Evolutionary conservation across 2,888 invertebrate genomes (phyloP).

Genomic region (Pristionchus exspectatus): DNA sequence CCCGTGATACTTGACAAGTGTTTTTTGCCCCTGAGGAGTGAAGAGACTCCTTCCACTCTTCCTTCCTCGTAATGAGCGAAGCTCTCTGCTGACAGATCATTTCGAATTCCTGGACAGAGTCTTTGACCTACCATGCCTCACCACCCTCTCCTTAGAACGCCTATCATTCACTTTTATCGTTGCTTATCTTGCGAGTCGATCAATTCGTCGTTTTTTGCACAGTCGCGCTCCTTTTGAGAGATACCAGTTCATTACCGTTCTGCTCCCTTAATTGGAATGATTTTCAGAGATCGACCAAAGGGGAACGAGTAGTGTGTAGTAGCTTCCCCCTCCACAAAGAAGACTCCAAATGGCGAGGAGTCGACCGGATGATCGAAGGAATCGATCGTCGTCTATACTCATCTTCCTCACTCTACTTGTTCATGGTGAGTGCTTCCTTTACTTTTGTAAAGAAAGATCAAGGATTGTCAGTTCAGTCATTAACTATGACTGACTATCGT

Average conservation of each 20-base stretch:
- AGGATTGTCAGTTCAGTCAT: not conserved
- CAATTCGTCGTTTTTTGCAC: not conserved
- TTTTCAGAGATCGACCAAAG: conserved; percentile 10
- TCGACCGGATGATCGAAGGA: conserved; percentile 24
- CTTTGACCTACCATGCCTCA: not conserved
- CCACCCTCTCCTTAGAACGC: not conserved
- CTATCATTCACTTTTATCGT: conserved; percentile 36
- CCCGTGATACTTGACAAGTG: conserved; percentile 50
- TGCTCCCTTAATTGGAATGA: not conserved
- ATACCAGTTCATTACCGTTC: not conserved
- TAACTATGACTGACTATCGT: not conserved
- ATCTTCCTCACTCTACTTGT: not conserved
- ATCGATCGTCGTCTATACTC: not conserved
- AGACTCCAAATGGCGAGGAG: conserved; percentile 38
- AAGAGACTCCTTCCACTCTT: not conserved
- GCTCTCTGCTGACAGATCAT: not conserved
- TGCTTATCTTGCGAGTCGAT: conserved; percentile 27
- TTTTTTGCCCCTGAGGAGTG: conserved; percentile 2
- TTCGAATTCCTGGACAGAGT: not conserved
- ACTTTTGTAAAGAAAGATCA: not conserved
- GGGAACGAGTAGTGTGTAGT: conserved; percentile 25
- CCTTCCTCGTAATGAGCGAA: conserved; percentile 22
- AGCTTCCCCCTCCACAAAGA: not conserved
- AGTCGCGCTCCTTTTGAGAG: not conserved
- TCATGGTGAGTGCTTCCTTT: not conserved